Base-by-base conservation (phyloP, 92 coral and sea anemone species). In the Bergia sp. region DNA sequence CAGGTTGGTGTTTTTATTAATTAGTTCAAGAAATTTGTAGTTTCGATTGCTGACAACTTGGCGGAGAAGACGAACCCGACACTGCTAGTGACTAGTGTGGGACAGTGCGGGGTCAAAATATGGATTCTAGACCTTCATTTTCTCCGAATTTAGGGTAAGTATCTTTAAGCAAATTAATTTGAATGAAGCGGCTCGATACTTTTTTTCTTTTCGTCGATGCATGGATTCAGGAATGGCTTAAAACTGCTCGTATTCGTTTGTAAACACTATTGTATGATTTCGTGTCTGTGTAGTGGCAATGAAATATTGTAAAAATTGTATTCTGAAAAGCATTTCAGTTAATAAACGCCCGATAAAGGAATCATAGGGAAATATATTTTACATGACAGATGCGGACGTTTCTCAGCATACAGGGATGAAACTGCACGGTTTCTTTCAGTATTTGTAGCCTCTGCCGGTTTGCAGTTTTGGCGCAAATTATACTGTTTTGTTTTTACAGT, bases 11-110 rank as follows among this genome's bases (percentile, higher is more conserved):
- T 8, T 73, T 73, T 73, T 36, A 73, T 73, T 37, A 73, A 40
- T 0, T 4, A 73, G 16, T 73, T 37, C 44, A 73, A 55, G 77
- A 75, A 74, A 74, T 74, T 74, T 74, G 79, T 40, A 49, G 47
- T 37, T 74, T 74, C n/a, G 81, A 77, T 43, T 77, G 81, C 81
- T 77, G 81, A 44, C 81, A 77, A 77, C 81, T 77, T 77, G 57
- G 81, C 81, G 37, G 79, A 74, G 50, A 74, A 73, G 45, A 74
- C 50, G 79, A 74, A 74, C 79, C 79, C 21, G 45, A 0, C 29
- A 29, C 29, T 29, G 29, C 29, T 29, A 29, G 29, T 29, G 29
- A 29, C 29, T 29, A 29, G 69, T 61, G 69, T 61, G 18, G 69
- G 20, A 61, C 73, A 66, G 4, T 66, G 73, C 73, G n/a, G 73